A percentile compares a stretch with the other conserved stretches of the same genome.
Conservation (phyloP, 2,888 invertebrate genomes). For the Tipula lateralis region DNA sequence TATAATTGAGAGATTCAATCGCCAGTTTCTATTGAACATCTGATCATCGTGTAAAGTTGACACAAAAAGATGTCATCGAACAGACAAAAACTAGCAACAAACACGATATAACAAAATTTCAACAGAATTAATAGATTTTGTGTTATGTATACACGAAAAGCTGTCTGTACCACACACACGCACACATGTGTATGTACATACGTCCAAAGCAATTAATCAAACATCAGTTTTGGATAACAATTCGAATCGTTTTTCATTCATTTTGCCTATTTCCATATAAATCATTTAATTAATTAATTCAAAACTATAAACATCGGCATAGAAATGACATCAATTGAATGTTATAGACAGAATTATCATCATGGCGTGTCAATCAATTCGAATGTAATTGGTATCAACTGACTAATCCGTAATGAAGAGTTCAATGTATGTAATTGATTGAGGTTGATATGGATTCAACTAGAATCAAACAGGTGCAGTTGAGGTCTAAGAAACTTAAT, state of each 20-base stretch:
- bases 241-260: neutral
- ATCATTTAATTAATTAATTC: constrained; percentile 24
- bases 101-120: too few relatives aligned
- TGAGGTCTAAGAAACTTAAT: too few relatives aligned
- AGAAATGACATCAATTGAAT: neutral
- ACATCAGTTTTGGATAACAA: neutral
- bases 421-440: too few relatives aligned
- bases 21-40: too few relatives aligned
- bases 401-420: too few relatives aligned
- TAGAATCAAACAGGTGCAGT: too few relatives aligned
- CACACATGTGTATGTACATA: too few relatives aligned
- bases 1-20: too few relatives aligned
- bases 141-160: neutral
- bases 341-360: neutral
- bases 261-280: neutral
- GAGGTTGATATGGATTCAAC: too few relatives aligned
- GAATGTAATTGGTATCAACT: too few relatives aligned
- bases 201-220: neutral
- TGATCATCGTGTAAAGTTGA: too few relatives aligned
- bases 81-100: neutral
- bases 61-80: constrained; percentile 1
- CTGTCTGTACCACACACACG: neutral
- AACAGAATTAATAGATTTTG: constrained; percentile 13
- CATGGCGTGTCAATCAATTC: neutral
- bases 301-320: neutral